Base-by-base conservation (phyloP, 1,140 invertebrate genomes). In the Drosophila tani region DNA sequence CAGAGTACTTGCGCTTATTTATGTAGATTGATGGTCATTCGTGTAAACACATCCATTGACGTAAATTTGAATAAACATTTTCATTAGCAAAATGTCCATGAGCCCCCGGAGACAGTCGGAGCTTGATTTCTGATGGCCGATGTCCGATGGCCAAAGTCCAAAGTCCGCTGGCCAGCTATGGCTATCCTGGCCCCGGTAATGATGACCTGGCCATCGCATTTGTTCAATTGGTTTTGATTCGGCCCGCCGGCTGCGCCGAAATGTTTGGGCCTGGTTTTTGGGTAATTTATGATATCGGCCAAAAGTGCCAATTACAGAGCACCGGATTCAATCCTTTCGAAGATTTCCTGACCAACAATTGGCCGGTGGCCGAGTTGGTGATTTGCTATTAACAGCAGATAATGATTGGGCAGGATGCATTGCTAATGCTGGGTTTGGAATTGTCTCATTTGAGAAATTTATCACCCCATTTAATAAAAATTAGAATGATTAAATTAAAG, bases 1-100 rank as follows among this genome's bases (percentile, higher is more conserved):
- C 35, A 5, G 12, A 38, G 63, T 62, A 50, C 50, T 29, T 49
- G 59, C 58, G 63, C 63, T 81, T 88, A 81, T 88, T 84, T 83
- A 83, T 83, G 81, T 70, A 81, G 77, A 83, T 87, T 81, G 77
- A 88, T 78, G 71, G 79, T 77, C 67, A 81, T 81, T 75, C 56
- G 53, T 71, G 84, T 87, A 87, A 87, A 87, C 84, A 87, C 57
- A 71, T 60, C 56, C 75, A 90, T 75, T 90, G 86, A 90, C 86
- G 85, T 69, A 90, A 90, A 85, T 90, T 90, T 85, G 79, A 79
- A 85, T 90, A 90, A 85, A 90, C 85, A 90, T 85, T 79, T 82
- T 90, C 86, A 90, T 87, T 87, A 87, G 84, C 84, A 69, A 88
- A 87, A 76, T 84, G 75, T 84, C 56, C 78, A 69, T 56, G 60